Percentiles rank a stretch among this genome's conserved stretches.
Conservation (phyloP, 1,140 invertebrate genomes). For the Trichogramma pretiosum region DNA sequence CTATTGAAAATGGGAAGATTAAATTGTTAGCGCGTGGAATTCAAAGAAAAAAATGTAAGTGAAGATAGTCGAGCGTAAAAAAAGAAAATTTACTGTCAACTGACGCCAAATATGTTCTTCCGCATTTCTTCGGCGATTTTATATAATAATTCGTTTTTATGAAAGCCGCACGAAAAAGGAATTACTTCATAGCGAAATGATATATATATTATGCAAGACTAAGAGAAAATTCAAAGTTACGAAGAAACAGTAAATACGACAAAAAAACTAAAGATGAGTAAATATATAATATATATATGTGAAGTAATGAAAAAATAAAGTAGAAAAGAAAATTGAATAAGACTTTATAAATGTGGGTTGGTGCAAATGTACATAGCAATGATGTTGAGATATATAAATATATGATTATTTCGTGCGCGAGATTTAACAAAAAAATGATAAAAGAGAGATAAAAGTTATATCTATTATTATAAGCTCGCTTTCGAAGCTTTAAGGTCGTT, state of each 20-base stretch:
- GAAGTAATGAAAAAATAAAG: neutral
- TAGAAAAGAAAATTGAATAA: no score
- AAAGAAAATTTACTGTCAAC: slow-evolving; percentile 16
- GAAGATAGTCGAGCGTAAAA: neutral
- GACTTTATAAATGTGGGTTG: slow-evolving; percentile 15
- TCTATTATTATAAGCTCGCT: slow-evolving; percentile 18
- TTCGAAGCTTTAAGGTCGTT: slow-evolving; percentile 19
- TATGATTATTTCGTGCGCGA: slow-evolving; percentile 17
- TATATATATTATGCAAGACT: slow-evolving; percentile 3
- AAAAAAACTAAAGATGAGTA: no score
- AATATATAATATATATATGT: no score
- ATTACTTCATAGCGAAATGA: slow-evolving; percentile 11
- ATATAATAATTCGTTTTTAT: slow-evolving; percentile 10
- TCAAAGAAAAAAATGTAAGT: slow-evolving; percentile 1
- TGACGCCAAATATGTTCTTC: slow-evolving; percentile 19
- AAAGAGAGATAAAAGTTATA: slow-evolving; percentile 12
- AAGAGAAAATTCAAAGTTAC: slow-evolving; percentile 1
- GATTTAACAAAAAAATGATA: slow-evolving; percentile 13
- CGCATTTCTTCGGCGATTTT: slow-evolving; percentile 17
- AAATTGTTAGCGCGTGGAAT: slow-evolving; percentile 16
- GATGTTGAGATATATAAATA: slow-evolving; percentile 20
- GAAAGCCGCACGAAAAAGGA: slow-evolving; percentile 14
- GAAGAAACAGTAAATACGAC: neutral
- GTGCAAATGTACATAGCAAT: slow-evolving; percentile 19
- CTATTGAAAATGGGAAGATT: slow-evolving; percentile 7